phyloP scores from a whole-genome alignment of 2,797 vertebrate species.

The Arctocebus calabarensis region DNA sequence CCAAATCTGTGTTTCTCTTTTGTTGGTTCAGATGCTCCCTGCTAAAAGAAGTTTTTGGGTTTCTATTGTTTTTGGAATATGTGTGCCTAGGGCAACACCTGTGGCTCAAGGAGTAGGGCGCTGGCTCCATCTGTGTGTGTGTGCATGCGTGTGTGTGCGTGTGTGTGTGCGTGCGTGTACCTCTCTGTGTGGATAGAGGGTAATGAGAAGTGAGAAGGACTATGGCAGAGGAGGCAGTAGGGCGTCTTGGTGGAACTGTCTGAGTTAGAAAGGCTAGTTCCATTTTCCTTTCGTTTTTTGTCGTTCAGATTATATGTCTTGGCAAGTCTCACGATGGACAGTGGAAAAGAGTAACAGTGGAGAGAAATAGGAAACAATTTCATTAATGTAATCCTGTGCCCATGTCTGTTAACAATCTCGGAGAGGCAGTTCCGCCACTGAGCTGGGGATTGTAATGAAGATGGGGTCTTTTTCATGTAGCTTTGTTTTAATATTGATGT shows the following conservation, averaged over 20 bases:
- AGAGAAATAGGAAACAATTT: neutral
- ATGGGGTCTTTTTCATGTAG: neutral
- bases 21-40: neutral
- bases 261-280: neutral
- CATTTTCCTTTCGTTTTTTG: conserved; percentile 30
- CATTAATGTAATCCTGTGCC: neutral
- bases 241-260: neutral
- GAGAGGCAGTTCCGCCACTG: neutral
- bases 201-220: neutral
- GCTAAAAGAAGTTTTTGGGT: neutral
- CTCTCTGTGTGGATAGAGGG: neutral
- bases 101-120: too few relatives aligned
- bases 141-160: neutral
- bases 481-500: conserved; percentile 38
- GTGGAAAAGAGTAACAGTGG: neutral
- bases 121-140: neutral
- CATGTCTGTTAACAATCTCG: neutral
- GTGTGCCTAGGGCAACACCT: too few relatives aligned
- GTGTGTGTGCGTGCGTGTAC: neutral
- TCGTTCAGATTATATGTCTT: conserved; percentile 27
- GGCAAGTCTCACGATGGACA: neutral
- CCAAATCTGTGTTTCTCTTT: conserved; percentile 3
- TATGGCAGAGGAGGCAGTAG: too few relatives aligned
- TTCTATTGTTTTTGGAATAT: neutral
- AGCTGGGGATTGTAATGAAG: neutral